Percentiles rank a stretch among this genome's conserved stretches.
phyloP scores from a whole-genome alignment of 2,113 vertebrate genomes.

The Eupsittula cactorum region DNA sequence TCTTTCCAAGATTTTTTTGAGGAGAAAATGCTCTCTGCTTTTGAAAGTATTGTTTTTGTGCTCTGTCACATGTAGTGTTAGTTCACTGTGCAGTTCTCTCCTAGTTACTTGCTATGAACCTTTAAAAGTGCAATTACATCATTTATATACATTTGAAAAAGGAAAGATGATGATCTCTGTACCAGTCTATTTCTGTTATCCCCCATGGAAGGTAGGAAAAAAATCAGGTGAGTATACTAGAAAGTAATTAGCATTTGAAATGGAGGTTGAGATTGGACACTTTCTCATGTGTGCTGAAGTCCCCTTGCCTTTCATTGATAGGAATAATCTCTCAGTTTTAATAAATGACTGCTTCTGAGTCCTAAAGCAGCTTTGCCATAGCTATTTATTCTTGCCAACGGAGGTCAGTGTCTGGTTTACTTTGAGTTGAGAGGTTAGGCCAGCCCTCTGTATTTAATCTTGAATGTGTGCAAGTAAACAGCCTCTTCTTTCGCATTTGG shows the following conservation, averaged over 20 bases:
- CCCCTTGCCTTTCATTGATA: not conserved
- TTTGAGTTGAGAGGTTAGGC: not conserved
- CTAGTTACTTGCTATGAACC: not conserved
- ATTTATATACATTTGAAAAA: slow-evolving; percentile 2
- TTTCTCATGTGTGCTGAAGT: not conserved
- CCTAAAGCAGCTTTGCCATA: not conserved
- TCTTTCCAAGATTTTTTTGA: not conserved
- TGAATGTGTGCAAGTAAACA: not conserved
- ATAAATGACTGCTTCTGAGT: not conserved
- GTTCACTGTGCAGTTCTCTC: not conserved
- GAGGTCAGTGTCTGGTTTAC: not conserved
- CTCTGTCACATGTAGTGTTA: not conserved
- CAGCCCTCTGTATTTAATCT: not conserved
- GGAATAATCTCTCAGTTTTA: not conserved
- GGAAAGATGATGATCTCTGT: not conserved
- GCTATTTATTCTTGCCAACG: not conserved
- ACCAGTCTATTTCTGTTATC: not conserved
- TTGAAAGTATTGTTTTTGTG: not conserved
- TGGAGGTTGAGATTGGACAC: not conserved
- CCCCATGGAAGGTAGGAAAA: not conserved
- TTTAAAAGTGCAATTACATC: not conserved
- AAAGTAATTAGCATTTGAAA: not conserved
- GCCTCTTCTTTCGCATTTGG: not conserved
- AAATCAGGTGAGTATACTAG: not conserved
- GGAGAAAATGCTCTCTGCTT: not conserved